Evolutionary conservation across 2,888 invertebrate genomes (phyloP), one percentile per base, ranked within the genome.

Genomic region (Cyclophora albipunctata): DNA sequence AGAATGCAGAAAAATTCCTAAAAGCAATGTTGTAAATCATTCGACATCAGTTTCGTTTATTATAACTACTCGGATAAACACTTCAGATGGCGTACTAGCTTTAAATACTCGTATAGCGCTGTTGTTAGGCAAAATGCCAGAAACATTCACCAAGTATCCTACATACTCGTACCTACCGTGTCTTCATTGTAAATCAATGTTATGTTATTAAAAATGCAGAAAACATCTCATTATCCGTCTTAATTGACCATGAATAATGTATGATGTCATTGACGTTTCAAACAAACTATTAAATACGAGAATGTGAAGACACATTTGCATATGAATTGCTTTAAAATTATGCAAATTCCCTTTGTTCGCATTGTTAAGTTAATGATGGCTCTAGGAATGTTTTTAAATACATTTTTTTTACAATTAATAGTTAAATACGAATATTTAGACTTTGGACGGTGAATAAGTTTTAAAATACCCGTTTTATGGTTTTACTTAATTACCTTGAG

Each of bases 51-150:
- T 69, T 62, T 65, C 67, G 59, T 71, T 67, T 64, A 61, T 55
- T 56, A 55, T 59, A 63, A 20, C 20, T 63, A 57, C 58, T 55
- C 62, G 59, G 57, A 66, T 63, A 57, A 61, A 62, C 62, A 62
- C 55, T 20, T 54, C 55, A 55, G 55, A 58, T 60, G 53, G 62
- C 53, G 53, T 59, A 53, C 49, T 33, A 33, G 34, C 43, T 43
- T 52, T 59, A 52, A 52, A 54, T 55, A 58, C n/a, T n/a, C 59
- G 50, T 54, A 57, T 54, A 59, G 54, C 54, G 49, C 51, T 50
- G 50, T 52, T 55, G 45, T 60, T 58, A 65, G 76, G 76, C 73
- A 60, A 7, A 44, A 46, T 66, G 72, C 75, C 77, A 77, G 64
- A 50, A 68, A 67, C 60, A 60, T 59, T 64, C 59, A 60, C 65